These are phyloP conservation scores for Anolis apletophallus DNA, from an alignment of 2,797 vertebrate species.

Conservation along the genomic window DNA sequence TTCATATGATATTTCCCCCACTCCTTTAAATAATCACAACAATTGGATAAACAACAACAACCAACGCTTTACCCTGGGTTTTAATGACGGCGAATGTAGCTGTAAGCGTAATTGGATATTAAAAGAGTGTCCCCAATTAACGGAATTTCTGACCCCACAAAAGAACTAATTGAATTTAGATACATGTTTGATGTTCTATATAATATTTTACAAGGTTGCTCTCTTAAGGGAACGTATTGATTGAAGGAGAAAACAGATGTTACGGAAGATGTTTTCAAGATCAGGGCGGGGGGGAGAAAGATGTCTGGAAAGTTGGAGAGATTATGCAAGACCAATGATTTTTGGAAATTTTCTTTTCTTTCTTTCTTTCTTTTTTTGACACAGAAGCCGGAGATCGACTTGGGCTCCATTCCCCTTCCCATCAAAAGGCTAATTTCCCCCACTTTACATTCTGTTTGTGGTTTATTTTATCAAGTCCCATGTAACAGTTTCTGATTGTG, in stretches of 20 bases:
- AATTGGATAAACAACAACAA: background rate
- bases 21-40: background rate
- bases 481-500: slow-evolving; percentile 29
- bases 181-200: slow-evolving; percentile 58
- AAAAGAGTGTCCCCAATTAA: slow-evolving; percentile 68
- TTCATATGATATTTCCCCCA: background rate
- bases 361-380: slow-evolving; percentile 37
- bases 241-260: slow-evolving; percentile 63
- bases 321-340: slow-evolving; percentile 53
- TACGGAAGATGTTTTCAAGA: slow-evolving; percentile 59
- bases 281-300: slow-evolving; percentile 38
- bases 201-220: slow-evolving; percentile 64
- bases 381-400: slow-evolving; percentile 35
- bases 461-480: slow-evolving; percentile 52
- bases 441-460: slow-evolving; percentile 48
- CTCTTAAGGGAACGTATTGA: slow-evolving; percentile 62
- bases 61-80: background rate
- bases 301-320: slow-evolving; percentile 60
- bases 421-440: slow-evolving; percentile 60
- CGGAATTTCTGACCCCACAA: slow-evolving; percentile 63
- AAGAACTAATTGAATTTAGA: slow-evolving; percentile 68
- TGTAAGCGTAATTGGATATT: slow-evolving; percentile 53
- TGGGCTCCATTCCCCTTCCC: slow-evolving; percentile 46
- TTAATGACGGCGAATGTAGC: slow-evolving; percentile 53
- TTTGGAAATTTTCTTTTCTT: background rate